phyloP scores from a whole-genome alignment of 1,140 invertebrate genomes.

The Aphidius ervi region DNA sequence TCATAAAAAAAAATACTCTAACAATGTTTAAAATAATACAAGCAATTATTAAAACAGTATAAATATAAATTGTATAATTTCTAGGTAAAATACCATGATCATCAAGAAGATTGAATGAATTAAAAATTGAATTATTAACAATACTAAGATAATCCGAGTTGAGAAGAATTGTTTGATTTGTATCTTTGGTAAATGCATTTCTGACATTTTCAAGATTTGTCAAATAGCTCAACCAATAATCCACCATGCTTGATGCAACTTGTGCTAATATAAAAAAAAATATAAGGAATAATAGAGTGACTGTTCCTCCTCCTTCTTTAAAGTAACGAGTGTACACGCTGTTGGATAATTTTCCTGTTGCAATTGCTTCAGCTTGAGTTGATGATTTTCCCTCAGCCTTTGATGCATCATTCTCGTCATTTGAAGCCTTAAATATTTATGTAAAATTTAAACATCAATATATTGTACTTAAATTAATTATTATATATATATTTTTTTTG shows the following conservation, averaged over 20 bases:
- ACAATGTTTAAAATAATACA: conserved; percentile 55
- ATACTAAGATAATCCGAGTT: conserved; percentile 9
- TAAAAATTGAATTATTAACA: conserved; percentile 23
- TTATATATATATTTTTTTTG: background rate
- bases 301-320: conserved; percentile 60
- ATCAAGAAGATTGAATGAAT: conserved; percentile 28
- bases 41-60: conserved; percentile 39
- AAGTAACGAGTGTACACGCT: conserved; percentile 65
- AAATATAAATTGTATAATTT: conserved; percentile 44
- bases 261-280: conserved; percentile 65
- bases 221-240: conserved; percentile 82
- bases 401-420: conserved; percentile 8
- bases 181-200: conserved; percentile 18
- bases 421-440: conserved; percentile 11
- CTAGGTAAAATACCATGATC: conserved; percentile 33
- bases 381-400: background rate
- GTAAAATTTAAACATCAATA: background rate
- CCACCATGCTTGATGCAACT: conserved; percentile 63
- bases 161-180: background rate
- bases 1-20: conserved; percentile 69
- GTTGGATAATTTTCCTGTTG: conserved; percentile 56
- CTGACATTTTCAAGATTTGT: conserved; percentile 52
- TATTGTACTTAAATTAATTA: background rate
- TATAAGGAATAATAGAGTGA: conserved; percentile 57
- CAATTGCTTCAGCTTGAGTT: conserved; percentile 37